phyloP scores from a whole-genome alignment of 2,797 vertebrate species.

The Acanthurus tractus region DNA sequence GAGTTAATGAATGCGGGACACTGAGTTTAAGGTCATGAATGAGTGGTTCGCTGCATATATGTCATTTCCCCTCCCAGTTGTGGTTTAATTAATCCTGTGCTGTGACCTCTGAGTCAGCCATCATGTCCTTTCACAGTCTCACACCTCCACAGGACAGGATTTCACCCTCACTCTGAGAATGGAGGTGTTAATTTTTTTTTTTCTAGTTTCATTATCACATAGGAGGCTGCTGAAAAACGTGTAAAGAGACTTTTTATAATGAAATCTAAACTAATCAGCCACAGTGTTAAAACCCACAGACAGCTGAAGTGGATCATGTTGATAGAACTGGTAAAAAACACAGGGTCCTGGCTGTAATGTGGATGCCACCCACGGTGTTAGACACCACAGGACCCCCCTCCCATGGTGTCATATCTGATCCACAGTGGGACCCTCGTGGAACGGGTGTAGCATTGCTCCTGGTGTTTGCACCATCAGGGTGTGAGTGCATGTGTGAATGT shows the following conservation, averaged over 20 bases:
- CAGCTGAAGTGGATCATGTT: no score
- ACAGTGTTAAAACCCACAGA: no score
- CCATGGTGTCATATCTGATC: no score
- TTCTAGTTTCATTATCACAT: neutral
- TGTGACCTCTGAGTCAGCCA: conserved; percentile 56
- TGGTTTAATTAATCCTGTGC: conserved; percentile 52
- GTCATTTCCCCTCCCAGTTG: conserved; percentile 9
- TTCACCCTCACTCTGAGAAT: neutral
- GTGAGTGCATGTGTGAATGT: no score
- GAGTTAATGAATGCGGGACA: conserved; percentile 15
- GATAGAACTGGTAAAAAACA: no score
- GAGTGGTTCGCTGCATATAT: conserved; percentile 14
- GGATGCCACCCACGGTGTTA: no score
- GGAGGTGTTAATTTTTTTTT: neutral
- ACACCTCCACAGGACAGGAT: conserved; percentile 8
- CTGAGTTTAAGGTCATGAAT: conserved; percentile 41
- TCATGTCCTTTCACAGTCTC: conserved; percentile 38
- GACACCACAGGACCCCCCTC: no score
- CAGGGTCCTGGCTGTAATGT: no score
- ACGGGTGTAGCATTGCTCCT: no score
- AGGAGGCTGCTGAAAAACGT: neutral
- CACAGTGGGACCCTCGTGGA: no score
- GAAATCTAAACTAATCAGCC: no score
- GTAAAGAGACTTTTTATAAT: neutral
- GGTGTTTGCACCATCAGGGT: no score